A percentile compares a stretch with the other conserved stretches of the same genome.
Evolutionary conservation across 2,797 vertebrate species (phyloP).

Genomic region (Sebastes minor): DNA sequence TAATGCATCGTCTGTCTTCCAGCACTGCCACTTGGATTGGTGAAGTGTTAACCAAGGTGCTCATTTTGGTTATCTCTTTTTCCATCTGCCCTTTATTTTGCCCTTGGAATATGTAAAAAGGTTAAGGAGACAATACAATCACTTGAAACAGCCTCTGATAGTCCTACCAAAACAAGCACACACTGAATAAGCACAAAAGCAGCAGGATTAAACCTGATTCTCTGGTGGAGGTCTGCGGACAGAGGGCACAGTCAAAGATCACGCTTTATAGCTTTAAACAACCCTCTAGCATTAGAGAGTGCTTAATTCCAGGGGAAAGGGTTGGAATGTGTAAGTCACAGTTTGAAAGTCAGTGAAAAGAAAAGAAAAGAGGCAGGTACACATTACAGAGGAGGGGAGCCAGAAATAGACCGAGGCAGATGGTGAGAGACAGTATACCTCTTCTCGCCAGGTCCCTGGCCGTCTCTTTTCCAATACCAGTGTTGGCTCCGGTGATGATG

Average conservation of each 20-base stretch:
- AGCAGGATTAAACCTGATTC: constrained; percentile 28
- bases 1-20: constrained; percentile 43
- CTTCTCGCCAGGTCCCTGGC: constrained; percentile 81
- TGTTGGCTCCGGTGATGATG: constrained; percentile 84
- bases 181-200: background rate
- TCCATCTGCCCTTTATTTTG: background rate
- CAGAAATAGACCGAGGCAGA: constrained; percentile 5
- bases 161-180: background rate
- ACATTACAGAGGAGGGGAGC: background rate
- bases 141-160: background rate
- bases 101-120: background rate
- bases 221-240: constrained; percentile 11
- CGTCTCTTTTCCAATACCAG: constrained; percentile 85
- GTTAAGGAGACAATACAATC: background rate
- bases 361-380: background rate
- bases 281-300: background rate
- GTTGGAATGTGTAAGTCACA: constrained; percentile 23
- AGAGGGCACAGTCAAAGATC: constrained; percentile 13
- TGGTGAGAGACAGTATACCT: constrained; percentile 67
- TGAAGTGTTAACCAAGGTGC: constrained; percentile 12
- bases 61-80: background rate
- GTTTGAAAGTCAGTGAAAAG: background rate
- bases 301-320: constrained; percentile 12
- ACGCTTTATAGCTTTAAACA: constrained; percentile 30
- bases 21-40: constrained; percentile 20